A percentile compares a stretch with the other conserved stretches of the same genome.
Conservation (phyloP, 2,113 vertebrate species). For the Myocastor coypus region DNA sequence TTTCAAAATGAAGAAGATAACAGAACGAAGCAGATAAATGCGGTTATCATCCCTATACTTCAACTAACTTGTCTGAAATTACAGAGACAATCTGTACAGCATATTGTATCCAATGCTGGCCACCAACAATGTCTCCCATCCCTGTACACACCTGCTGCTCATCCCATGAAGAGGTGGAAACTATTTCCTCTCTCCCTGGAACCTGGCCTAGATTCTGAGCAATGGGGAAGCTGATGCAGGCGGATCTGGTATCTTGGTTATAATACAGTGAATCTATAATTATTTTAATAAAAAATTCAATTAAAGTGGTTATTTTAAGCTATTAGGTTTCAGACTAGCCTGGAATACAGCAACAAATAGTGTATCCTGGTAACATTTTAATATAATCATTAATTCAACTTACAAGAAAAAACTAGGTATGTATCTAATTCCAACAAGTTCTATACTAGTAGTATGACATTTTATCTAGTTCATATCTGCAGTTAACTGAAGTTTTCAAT, state of each 20-base stretch:
- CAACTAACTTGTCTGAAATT: neutral
- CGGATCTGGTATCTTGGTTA: neutral
- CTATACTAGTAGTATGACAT: neutral
- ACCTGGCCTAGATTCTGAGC: too few species aligned
- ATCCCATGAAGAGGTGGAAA: neutral
- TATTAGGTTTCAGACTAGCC: neutral
- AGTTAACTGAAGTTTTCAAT: neutral
- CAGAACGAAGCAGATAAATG: constrained; percentile 28
- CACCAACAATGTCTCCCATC: neutral
- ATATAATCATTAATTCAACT: neutral
- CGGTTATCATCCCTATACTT: neutral
- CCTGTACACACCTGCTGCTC: neutral
- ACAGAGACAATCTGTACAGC: neutral
- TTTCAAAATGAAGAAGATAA: constrained; percentile 62
- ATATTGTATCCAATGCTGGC: neutral
- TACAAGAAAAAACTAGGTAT: neutral
- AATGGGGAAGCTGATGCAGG: too few species aligned
- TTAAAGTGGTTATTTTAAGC: neutral
- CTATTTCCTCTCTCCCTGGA: neutral
- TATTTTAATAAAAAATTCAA: constrained; percentile 10
- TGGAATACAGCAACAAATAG: neutral
- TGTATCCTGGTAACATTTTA: neutral
- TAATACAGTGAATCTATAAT: neutral
- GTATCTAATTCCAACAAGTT: neutral
- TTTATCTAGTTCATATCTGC: constrained; percentile 38